Evolutionary conservation across 2,888 invertebrate species (phyloP), one percentile per base, ranked within the genome.

Genomic region (Nowickia ferox): DNA sequence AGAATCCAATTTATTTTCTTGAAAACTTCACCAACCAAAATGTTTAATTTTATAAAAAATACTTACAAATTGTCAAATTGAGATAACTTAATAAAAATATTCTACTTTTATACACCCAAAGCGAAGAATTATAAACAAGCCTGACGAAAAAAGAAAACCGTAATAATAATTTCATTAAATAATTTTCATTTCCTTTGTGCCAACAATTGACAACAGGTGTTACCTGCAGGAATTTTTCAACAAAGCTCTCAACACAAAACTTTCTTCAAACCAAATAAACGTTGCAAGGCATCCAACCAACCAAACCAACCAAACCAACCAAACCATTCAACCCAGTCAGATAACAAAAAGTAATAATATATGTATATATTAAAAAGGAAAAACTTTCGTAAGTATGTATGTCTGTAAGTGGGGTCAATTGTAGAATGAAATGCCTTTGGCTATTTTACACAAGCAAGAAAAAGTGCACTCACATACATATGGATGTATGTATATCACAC

Each of bases 141-240:
- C n/a, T 22, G 9, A 19, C 1, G 38, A n/a, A 51, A 53, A 59
- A 10, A 55, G 2, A 61, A 1, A 22, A 40, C 17, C 13, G 22
- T 55, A 51, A 59, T 59, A 75, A 69, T 81, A 81, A 81, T 75
- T 81, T 81, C 42, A 61, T 75, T 81, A 75, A 75, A 81, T 81
- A 75, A 75, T 81, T 81, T 81, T 81, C 75, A 81, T 81, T 81
- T 81, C 81, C 81, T 75, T 81, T 81, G 75, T 68, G 68, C 81
- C 53, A 82, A 76, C 82, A 83, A 72, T 77, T 71, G 85, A 86
- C 85, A 86, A 86, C 85, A 86, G 85, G 85, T 86, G 85, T 79
- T 86, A 79, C 82, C 82, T 81, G 42, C 44, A 69, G 82, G 78
- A 86, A 71, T 75, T 75, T 86, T 82, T 82, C 84, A 86, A 85